Conservation (phyloP, 2,113 vertebrate species). For the Brachyistius frenatus region DNA sequence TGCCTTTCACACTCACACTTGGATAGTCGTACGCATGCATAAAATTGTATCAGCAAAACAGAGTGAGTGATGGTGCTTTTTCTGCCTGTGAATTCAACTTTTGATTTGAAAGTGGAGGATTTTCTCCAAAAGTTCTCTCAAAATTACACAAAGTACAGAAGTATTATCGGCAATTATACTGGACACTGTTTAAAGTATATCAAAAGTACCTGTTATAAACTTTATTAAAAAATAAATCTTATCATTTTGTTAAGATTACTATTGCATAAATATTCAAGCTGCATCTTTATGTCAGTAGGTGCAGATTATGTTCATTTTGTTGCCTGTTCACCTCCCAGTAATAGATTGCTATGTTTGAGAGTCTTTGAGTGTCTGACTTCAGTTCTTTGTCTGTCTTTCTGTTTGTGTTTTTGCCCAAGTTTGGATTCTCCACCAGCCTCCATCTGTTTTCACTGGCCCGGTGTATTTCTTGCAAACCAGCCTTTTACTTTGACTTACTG, state of each 20-base stretch:
- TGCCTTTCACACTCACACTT: slow-evolving; percentile 3
- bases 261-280: not conserved
- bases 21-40: not conserved
- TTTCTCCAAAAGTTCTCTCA: not conserved
- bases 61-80: not conserved
- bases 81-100: slow-evolving; percentile 5
- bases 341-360: too few relatives aligned
- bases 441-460: too few relatives aligned
- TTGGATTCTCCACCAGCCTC: too few relatives aligned
- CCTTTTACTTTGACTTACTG: too few relatives aligned
- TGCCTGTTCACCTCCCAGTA: too few relatives aligned
- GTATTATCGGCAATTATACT: not conserved
- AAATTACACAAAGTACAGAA: not conserved
- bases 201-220: too few relatives aligned
- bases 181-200: not conserved
- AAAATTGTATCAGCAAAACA: not conserved
- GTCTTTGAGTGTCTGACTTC: too few relatives aligned
- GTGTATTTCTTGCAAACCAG: too few relatives aligned
- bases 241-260: not conserved
- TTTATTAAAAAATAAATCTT: not conserved
- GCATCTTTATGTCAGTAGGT: not conserved
- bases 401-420: too few relatives aligned
- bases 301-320: not conserved
- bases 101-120: not conserved
- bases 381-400: too few relatives aligned